Conservation (phyloP, 2,113 vertebrate genomes). For the Carassius gibelio region DNA sequence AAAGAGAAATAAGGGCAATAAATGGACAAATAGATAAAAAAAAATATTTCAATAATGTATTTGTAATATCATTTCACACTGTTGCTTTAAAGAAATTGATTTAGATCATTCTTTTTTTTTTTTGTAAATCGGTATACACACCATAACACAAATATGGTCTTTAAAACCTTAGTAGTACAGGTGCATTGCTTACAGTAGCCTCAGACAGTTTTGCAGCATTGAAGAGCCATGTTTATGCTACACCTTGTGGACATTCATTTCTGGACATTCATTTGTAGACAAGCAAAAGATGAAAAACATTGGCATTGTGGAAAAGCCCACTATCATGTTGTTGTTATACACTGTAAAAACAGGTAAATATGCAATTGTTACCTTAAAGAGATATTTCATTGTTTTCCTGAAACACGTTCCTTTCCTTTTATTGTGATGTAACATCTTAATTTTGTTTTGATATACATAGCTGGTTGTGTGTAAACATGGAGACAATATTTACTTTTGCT, state of each 20-base stretch:
- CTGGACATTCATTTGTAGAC: not conserved
- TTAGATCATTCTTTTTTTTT: not conserved
- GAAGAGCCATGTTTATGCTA: conserved; percentile 5
- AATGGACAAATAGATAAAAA: not conserved
- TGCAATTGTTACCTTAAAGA: not conserved
- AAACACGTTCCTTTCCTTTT: not conserved
- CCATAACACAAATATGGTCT: not conserved
- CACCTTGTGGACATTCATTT: conserved; percentile 47
- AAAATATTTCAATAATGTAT: not conserved
- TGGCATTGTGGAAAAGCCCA: not conserved
- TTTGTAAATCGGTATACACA: not conserved
- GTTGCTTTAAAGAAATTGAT: not conserved
- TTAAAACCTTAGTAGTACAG: not conserved
- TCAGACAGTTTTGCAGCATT: conserved; percentile 19
- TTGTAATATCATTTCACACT: not conserved
- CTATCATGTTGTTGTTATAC: not conserved
- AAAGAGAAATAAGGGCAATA: not conserved
- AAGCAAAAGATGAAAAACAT: not conserved
- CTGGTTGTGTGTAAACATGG: too few species aligned
- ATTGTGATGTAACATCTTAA: too few species aligned
- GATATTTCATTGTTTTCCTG: not conserved
- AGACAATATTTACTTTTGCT: not conserved
- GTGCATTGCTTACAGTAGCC: conserved; percentile 19
- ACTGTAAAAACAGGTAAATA: not conserved
- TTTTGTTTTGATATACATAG: not conserved